Conservation (phyloP, 1,140 invertebrate genomes). For the Ganaspis sp. region DNA sequence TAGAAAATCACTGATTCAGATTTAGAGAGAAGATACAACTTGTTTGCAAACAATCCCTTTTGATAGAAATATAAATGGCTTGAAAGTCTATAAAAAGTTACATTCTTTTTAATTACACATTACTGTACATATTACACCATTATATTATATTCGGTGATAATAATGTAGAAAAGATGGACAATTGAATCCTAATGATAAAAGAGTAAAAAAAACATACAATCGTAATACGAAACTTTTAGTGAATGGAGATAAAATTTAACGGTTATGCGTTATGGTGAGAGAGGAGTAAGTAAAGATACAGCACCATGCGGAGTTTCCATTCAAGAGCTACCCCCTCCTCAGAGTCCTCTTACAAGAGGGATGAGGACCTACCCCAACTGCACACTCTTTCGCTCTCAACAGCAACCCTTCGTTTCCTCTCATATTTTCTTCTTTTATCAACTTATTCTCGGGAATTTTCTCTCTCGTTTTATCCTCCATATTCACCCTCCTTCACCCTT, state of each 20-base stretch:
- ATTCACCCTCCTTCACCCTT: constrained; percentile 39
- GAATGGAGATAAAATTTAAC: constrained; percentile 4
- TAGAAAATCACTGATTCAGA: too few relatives aligned
- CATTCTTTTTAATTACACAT: too few relatives aligned
- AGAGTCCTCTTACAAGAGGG: constrained; percentile 32
- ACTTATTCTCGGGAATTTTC: constrained; percentile 41
- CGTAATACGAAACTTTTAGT: neutral
- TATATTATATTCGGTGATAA: too few relatives aligned
- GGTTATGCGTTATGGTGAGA: neutral
- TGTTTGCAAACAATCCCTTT: too few relatives aligned
- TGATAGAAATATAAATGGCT: too few relatives aligned
- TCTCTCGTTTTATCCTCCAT: constrained; percentile 48
- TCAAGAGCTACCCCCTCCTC: constrained; percentile 41
- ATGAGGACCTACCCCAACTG: constrained; percentile 65
- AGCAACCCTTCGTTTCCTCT: constrained; percentile 49
- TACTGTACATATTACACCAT: too few relatives aligned
- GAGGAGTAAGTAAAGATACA: constrained; percentile 22
- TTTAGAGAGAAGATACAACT: too few relatives aligned
- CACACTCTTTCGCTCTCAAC: constrained; percentile 54
- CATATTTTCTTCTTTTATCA: constrained; percentile 40
- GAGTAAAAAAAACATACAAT: neutral
- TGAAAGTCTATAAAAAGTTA: too few relatives aligned
- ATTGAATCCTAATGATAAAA: neutral
- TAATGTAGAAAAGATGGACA: neutral
- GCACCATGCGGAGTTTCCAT: constrained; percentile 48